Evolutionary conservation across 2,888 invertebrate species (phyloP).

Genomic region (Branchellion lobata): DNA sequence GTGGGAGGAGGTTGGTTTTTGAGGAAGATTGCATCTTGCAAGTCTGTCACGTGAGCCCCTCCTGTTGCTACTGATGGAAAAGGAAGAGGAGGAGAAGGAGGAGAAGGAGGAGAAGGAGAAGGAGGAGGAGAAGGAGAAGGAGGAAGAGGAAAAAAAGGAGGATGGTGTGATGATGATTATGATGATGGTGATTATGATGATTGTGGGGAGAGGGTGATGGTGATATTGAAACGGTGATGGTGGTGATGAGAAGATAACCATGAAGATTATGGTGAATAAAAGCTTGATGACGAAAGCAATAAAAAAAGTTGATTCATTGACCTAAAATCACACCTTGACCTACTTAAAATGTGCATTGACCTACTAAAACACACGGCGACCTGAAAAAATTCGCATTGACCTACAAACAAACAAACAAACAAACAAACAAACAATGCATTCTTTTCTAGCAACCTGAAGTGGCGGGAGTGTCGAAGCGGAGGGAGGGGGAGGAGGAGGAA

Average conservation of each 20-base stretch:
- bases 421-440: background rate
- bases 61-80: background rate
- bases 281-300: background rate
- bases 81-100: too few relatives aligned
- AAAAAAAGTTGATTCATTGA: background rate
- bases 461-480: background rate
- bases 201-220: background rate
- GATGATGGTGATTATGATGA: too few relatives aligned
- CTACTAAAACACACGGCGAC: too few relatives aligned
- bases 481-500: too few relatives aligned
- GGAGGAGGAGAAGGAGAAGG: too few relatives aligned
- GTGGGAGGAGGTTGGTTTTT: background rate
- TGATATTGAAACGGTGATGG: background rate
- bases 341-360: too few relatives aligned
- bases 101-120: too few relatives aligned
- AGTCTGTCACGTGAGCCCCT: background rate
- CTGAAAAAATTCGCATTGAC: too few relatives aligned
- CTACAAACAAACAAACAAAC: background rate
- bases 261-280: background rate
- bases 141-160: too few relatives aligned
- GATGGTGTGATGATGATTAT: too few relatives aligned
- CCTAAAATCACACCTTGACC: too few relatives aligned
- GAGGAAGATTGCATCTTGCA: conserved; percentile 1
- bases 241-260: too few relatives aligned
- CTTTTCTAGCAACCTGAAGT: background rate